phyloP scores from a whole-genome alignment of 2,113 vertebrate species.

The Osmerus mordax region DNA sequence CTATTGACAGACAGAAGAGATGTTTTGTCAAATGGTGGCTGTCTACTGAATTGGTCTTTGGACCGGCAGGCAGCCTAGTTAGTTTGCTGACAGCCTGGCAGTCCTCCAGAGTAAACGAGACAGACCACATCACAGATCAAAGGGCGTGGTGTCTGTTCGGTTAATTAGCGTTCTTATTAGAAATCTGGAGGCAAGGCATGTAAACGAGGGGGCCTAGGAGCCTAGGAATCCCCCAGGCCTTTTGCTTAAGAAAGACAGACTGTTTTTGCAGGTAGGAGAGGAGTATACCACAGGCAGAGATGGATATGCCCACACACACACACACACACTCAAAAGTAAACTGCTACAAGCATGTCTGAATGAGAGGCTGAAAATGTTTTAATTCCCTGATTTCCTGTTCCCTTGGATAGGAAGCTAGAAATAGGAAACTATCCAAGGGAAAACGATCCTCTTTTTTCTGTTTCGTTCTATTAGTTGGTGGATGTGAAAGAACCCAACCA shows the following conservation, averaged over 20 bases:
- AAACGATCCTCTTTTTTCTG: too few species aligned
- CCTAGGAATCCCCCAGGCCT: too few species aligned
- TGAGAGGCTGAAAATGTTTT: too few species aligned
- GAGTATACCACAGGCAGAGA: not conserved
- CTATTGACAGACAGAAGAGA: not conserved
- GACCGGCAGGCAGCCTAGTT: slow-evolving; percentile 43
- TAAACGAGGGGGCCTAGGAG: too few species aligned
- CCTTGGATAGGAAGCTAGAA: too few species aligned
- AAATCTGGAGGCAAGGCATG: too few species aligned
- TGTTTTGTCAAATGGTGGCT: slow-evolving; percentile 14
- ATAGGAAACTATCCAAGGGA: too few species aligned
- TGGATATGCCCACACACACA: not conserved
- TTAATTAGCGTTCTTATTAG: slow-evolving; percentile 19
- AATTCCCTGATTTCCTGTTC: too few species aligned
- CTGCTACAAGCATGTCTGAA: too few species aligned
- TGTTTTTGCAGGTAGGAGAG: slow-evolving; percentile 17
- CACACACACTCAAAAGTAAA: too few species aligned
- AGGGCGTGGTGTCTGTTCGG: slow-evolving; percentile 36
- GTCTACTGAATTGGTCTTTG: slow-evolving; percentile 59
- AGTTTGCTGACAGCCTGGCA: slow-evolving; percentile 25
- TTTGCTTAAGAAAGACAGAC: slow-evolving; percentile 2
- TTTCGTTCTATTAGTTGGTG: too few species aligned
- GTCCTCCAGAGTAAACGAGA: slow-evolving; percentile 35
- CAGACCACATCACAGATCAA: slow-evolving; percentile 45
- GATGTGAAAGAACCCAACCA: too few species aligned